Conservation (phyloP, 2,888 invertebrate species). For the Andrena camellia region DNA sequence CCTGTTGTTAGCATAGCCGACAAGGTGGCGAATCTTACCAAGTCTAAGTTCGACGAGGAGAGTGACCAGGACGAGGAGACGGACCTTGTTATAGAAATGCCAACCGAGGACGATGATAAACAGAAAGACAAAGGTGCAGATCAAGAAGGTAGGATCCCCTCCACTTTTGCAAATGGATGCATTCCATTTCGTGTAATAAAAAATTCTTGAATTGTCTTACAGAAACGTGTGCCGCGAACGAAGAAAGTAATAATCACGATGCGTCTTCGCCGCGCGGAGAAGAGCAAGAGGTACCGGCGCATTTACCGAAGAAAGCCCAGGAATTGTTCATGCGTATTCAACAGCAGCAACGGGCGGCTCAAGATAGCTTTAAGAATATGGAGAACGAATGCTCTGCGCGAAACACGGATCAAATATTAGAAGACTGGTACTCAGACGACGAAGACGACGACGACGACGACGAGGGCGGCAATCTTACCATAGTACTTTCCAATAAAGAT, state of each 20-base stretch:
- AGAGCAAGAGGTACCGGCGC: slow-evolving; percentile 84
- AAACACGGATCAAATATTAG: slow-evolving; percentile 80
- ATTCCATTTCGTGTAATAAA: neutral
- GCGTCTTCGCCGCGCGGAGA: slow-evolving; percentile 49
- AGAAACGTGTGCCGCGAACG: slow-evolving; percentile 29
- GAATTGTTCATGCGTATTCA: slow-evolving; percentile 89
- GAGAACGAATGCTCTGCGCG: slow-evolving; percentile 79
- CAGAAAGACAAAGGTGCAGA: slow-evolving; percentile 55
- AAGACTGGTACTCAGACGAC: slow-evolving; percentile 93
- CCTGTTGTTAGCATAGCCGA: slow-evolving; percentile 79
- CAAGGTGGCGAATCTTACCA: slow-evolving; percentile 78
- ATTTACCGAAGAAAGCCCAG: slow-evolving; percentile 89
- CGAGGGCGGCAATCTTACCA: slow-evolving; percentile 81
- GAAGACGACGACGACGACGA: slow-evolving; percentile 88
- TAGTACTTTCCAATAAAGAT: slow-evolving; percentile 91
- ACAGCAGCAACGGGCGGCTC: slow-evolving; percentile 87
- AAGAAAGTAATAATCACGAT: slow-evolving; percentile 42
- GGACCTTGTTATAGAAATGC: slow-evolving; percentile 82
- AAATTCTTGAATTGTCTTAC: neutral
- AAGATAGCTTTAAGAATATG: slow-evolving; percentile 84
- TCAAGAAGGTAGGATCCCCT: slow-evolving; percentile 57
- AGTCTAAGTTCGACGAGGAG: slow-evolving; percentile 81
- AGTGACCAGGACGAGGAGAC: slow-evolving; percentile 84
- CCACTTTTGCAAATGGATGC: neutral
- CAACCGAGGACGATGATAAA: slow-evolving; percentile 82